Evolutionary conservation across 64 coral and sea anemone species (phyloP).

Genomic region (Montipora foliosa): DNA sequence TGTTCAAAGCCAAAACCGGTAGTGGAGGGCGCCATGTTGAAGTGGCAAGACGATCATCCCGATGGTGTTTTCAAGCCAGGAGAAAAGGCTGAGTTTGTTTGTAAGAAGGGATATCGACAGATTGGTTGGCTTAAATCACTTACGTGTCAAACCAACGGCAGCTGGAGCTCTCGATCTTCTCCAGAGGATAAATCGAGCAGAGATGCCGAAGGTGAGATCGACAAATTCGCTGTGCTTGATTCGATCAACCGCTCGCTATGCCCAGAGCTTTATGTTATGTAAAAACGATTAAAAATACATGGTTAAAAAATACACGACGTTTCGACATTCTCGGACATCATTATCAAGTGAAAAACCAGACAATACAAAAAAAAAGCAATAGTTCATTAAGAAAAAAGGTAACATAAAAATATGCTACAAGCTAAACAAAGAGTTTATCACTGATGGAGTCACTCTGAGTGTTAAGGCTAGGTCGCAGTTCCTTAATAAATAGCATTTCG

Average conservation of each 20-base stretch:
- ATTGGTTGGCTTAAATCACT: neutral
- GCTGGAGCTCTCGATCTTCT: neutral
- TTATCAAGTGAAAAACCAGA: too few species aligned
- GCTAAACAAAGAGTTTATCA: too few species aligned
- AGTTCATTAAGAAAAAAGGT: too few species aligned
- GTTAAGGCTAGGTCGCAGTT: too few species aligned
- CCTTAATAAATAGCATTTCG: too few species aligned
- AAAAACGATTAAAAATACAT: too few species aligned
- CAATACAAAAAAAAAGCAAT: too few species aligned
- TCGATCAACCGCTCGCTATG: too few species aligned
- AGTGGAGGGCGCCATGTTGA: neutral
- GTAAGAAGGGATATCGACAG: slow-evolving; percentile 19
- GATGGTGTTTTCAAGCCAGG: slow-evolving; percentile 5
- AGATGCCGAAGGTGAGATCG: neutral
- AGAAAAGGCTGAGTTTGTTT: slow-evolving; percentile 47
- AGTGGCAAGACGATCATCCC: neutral
- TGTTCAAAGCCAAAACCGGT: neutral
- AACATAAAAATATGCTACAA: too few species aligned
- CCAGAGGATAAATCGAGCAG: neutral
- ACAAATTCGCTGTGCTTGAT: neutral
- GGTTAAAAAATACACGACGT: too few species aligned
- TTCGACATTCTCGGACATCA: too few species aligned
- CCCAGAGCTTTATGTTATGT: neutral
- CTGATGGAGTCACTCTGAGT: too few species aligned
- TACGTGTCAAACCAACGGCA: neutral